phyloP scores from a whole-genome alignment of 2,888 invertebrate species.

The Drosophila limbata region DNA sequence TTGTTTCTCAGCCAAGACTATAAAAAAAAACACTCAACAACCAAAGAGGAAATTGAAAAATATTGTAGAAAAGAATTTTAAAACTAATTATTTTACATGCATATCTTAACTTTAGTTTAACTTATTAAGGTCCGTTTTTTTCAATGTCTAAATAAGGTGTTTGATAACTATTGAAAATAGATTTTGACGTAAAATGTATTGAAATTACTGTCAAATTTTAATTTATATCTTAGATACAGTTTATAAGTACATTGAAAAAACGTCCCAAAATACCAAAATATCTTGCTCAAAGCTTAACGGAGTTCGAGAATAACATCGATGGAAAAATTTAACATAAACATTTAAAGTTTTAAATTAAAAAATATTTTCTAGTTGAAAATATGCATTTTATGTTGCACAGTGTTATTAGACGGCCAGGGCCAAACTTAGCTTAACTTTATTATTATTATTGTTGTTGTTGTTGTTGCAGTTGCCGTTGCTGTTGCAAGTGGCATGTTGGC shows the following conservation, averaged over 20 bases:
- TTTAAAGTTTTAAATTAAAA: background rate
- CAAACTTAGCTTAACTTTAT: conserved; percentile 51
- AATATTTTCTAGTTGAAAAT: background rate
- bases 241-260: too few species aligned
- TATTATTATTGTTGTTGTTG: conserved; percentile 40
- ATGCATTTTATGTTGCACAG: conserved; percentile 34
- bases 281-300: too few species aligned
- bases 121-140: too few species aligned
- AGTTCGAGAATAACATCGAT: too few species aligned
- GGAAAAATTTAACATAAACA: background rate
- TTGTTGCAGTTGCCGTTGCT: conserved; percentile 42
- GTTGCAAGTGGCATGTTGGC: conserved; percentile 69
- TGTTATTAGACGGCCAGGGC: conserved; percentile 66
- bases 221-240: too few species aligned
- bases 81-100: background rate
- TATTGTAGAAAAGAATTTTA: background rate
- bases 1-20: conserved; percentile 52
- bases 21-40: conserved; percentile 49
- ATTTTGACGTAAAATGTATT: too few species aligned
- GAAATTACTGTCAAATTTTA: too few species aligned
- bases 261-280: too few species aligned
- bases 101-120: too few species aligned
- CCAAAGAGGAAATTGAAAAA: conserved; percentile 1
- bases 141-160: too few species aligned
- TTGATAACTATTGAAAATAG: too few species aligned